Evolutionary conservation across 2,113 vertebrate genomes (phyloP), one percentile per base, ranked within the genome.

Genomic region (Perognathus longimembris): DNA sequence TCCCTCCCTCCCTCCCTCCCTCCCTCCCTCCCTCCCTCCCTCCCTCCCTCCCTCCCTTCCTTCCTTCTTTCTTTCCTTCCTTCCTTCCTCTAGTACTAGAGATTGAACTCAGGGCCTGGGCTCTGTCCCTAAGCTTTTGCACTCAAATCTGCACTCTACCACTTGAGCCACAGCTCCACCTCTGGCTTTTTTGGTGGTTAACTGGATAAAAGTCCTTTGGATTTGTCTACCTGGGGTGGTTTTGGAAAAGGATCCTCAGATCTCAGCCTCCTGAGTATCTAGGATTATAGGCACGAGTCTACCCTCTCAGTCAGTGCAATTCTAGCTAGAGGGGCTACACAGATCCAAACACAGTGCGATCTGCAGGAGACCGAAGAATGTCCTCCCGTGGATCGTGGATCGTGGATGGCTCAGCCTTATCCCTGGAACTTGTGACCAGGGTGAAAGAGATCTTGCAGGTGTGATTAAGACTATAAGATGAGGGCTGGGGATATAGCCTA

Each of bases 271-370:
- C 10, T 5, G 50, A 54, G 50, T 54, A 54, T 12, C 3, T 54
- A 45, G 45, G 45, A 45, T 45, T 45, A 45, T 45, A 45, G 45
- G 45, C 45, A 45, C 12, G 45, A 45, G 45, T 0, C 3, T 0
- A 8, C 89, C 40, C n/a, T 18, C 24, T 36, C 2, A 8, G 54
- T 32, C 28, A 36, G 54, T 7, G 3, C 8, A 32, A 8, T 4
- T 22, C 22, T 28, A 17, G 22, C 22, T 18, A 12, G n/a, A 67
- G 8, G 18, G 8, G 14, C 3, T 0, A 32, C 38, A 2, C 0
- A 0, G 1, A 32, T 18, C 28, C 5, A 32, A 21, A 54, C n/a
- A 15, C 24, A 18, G 54, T 0, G 28, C 6, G 12, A 34, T 45
- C 67, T 69, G 42, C 20, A 22, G 26, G 4, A 5, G 38, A 21